Evolutionary conservation across 2,888 invertebrate species (phyloP).

Genomic region (Ophraella communa): DNA sequence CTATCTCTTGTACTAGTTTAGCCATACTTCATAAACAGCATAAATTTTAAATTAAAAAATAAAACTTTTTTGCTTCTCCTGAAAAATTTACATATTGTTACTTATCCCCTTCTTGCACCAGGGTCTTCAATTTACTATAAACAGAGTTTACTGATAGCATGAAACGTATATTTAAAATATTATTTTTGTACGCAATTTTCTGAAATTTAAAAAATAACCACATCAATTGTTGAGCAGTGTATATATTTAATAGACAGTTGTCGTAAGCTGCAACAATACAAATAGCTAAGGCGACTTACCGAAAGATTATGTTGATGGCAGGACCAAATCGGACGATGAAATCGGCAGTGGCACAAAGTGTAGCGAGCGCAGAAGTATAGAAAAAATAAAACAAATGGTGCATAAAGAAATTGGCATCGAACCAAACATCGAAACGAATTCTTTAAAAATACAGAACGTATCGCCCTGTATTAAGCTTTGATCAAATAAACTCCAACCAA

Average conservation of each 20-base stretch:
- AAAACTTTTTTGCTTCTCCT: too few relatives aligned
- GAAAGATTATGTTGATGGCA: constrained; percentile 50
- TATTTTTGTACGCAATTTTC: too few relatives aligned
- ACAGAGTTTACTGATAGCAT: too few relatives aligned
- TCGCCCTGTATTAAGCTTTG: constrained; percentile 4
- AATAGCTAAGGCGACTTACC: constrained; percentile 56
- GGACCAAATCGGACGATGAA: constrained; percentile 50
- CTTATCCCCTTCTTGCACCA: too few relatives aligned
- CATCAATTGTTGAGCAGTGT: background rate
- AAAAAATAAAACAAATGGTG: constrained; percentile 62
- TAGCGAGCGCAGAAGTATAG: constrained; percentile 61
- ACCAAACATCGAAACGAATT: constrained; percentile 42
- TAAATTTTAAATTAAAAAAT: too few relatives aligned
- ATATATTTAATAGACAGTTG: constrained; percentile 27
- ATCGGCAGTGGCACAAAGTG: constrained; percentile 59
- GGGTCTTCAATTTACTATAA: too few relatives aligned
- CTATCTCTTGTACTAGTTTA: too few relatives aligned
- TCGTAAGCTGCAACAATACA: constrained; percentile 22
- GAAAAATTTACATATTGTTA: too few relatives aligned
- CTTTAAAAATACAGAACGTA: constrained; percentile 27
- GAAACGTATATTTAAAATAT: too few relatives aligned
- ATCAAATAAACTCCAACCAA: background rate
- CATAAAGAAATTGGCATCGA: constrained; percentile 60
- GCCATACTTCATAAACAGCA: too few relatives aligned
- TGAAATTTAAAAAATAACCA: background rate